phyloP scores from a whole-genome alignment of 2,113 vertebrate genomes.

The Puntigrus tetrazona region DNA sequence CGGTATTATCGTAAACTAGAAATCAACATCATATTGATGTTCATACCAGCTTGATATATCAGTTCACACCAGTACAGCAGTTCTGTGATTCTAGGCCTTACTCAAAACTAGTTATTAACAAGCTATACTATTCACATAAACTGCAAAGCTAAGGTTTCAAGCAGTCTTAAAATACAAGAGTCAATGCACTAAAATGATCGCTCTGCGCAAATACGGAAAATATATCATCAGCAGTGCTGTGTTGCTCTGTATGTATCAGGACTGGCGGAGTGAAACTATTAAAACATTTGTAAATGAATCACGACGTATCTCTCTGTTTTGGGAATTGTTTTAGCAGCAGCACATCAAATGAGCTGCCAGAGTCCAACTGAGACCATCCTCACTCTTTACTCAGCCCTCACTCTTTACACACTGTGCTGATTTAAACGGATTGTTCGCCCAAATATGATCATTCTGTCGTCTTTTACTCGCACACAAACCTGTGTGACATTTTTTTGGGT shows the following conservation, averaged over 20 bases:
- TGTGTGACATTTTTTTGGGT: background rate
- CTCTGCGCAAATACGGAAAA: background rate
- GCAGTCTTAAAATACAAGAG: background rate
- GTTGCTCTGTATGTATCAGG: background rate
- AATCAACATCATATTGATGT: background rate
- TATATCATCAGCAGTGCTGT: background rate
- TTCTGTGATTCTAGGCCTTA: background rate
- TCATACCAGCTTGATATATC: background rate
- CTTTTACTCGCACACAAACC: background rate
- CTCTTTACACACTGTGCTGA: background rate
- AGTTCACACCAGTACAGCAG: background rate
- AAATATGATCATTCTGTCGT: background rate
- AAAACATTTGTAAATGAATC: background rate
- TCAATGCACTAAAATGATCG: background rate
- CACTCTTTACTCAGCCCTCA: background rate
- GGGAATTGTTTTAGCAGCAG: background rate
- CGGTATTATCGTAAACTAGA: background rate
- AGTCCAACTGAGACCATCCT: background rate
- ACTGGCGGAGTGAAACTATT: background rate
- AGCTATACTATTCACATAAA: background rate
- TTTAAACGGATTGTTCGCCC: background rate
- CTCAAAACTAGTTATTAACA: background rate
- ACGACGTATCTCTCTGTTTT: background rate
- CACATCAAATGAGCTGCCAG: background rate
- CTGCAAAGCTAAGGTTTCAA: background rate